Base-by-base conservation (phyloP, 2,888 invertebrate genomes). In the Pollenia amentaria region DNA sequence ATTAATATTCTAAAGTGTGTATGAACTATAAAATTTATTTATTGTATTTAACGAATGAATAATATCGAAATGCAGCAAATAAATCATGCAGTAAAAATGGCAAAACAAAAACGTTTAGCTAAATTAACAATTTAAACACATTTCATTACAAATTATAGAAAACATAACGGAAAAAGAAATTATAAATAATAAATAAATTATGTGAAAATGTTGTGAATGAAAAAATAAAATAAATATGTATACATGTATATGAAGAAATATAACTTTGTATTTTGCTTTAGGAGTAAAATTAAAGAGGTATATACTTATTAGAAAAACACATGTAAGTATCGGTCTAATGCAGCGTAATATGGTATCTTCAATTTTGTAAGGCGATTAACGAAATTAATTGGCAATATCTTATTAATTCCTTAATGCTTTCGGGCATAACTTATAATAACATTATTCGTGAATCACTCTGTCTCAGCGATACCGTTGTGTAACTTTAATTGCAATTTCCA, bases 201-300 rank as follows among this genome's bases (percentile, higher is more conserved):
- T 87, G 86, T 84, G 87, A 80, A 87, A 84, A 84, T 87, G 87
- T 87, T 87, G 87, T 87, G 87, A 87, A 87, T 87, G 87, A 84
- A 87, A 86, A 86, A 75, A 67, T 48, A 42, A 75, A 76, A 73
- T 53, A 51, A 55, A 55, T 69, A 85, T 82, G 69, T 78, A 85
- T 82, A 75, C 65, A 81, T 77, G 78, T 82, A 85, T 82, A 85
- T 82, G 73, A 78, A 69, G 16, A 79, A 72, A 73, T 51, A 53
- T 53, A 12, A n/a, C 53, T 40, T 48, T 62, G 14, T 51, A 7
- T 57, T 72, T 72, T 57, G 21, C 16, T 53, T 18, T 8, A 38
- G 14, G 1, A 12, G 38, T 11, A n/a, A 29, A 21, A 12, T 21
- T 8, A 44, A 44, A 42, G 40, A 64, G 40, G 42, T 65, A 65